phyloP scores from a whole-genome alignment of 2,113 vertebrate genomes.

The Herpetotheres cachinnans region DNA sequence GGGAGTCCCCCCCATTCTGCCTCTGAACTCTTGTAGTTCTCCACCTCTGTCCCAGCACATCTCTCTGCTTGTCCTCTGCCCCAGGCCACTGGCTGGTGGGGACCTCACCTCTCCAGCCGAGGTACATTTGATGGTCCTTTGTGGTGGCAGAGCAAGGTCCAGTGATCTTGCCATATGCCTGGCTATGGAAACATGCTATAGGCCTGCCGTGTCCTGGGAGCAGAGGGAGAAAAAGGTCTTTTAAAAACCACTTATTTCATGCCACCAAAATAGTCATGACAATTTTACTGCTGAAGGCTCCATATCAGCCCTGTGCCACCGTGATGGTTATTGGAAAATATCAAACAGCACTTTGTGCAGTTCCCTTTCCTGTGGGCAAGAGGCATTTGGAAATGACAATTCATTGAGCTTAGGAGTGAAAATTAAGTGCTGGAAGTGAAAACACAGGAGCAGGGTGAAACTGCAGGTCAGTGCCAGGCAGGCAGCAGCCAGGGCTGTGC shows the following conservation, averaged over 20 bases:
- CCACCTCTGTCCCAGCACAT: background rate
- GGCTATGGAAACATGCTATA: background rate
- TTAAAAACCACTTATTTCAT: background rate
- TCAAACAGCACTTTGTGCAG: background rate
- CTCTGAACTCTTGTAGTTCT: background rate
- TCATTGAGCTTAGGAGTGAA: background rate
- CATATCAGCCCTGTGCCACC: background rate
- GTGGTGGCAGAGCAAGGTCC: background rate
- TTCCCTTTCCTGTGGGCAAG: background rate
- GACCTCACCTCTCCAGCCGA: background rate
- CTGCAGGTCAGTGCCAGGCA: background rate
- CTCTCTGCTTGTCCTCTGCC: background rate
- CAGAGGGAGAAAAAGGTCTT: background rate
- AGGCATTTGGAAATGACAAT: background rate
- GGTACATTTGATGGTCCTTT: background rate
- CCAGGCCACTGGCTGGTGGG: background rate
- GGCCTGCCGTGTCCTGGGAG: background rate
- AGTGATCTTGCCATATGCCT: background rate
- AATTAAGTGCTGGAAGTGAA: background rate
- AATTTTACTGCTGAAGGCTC: background rate
- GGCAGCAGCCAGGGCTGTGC: background rate
- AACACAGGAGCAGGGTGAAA: background rate
- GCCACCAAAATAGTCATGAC: background rate
- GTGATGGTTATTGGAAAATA: background rate
- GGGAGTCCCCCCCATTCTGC: background rate